Evolutionary conservation across 1,140 invertebrate species (phyloP).

Genomic region (Vanessa tameamea): DNA sequence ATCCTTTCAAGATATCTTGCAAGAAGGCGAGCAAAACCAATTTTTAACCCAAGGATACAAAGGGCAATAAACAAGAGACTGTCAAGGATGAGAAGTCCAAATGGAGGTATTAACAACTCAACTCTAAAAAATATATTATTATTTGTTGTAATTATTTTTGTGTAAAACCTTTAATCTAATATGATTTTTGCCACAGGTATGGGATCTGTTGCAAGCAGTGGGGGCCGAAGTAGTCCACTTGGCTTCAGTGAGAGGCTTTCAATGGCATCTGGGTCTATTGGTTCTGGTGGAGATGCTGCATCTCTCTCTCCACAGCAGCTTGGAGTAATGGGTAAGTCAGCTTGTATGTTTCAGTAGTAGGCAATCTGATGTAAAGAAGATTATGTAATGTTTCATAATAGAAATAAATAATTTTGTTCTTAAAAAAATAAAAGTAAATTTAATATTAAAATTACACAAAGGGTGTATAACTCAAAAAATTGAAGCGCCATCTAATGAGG

Average conservation of each 20-base stretch:
- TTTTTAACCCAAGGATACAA: slow-evolving; percentile 77
- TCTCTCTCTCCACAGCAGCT: slow-evolving; percentile 85
- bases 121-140: not conserved
- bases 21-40: slow-evolving; percentile 80
- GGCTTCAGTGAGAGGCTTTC: slow-evolving; percentile 83
- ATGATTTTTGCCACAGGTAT: slow-evolving; percentile 63
- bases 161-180: too few relatives aligned
- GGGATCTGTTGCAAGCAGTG: slow-evolving; percentile 82
- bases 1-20: slow-evolving; percentile 83
- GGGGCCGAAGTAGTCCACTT: slow-evolving; percentile 79
- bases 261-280: slow-evolving; percentile 83
- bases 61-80: slow-evolving; percentile 80
- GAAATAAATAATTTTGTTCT: not conserved
- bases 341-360: slow-evolving; percentile 34
- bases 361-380: slow-evolving; percentile 48
- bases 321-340: slow-evolving; percentile 83
- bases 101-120: slow-evolving; percentile 78
- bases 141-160: too few relatives aligned
- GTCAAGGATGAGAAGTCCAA: slow-evolving; percentile 83
- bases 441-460: not conserved
- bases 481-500: slow-evolving; percentile 65
- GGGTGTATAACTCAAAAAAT: slow-evolving; percentile 38
- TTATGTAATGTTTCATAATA: slow-evolving; percentile 2
- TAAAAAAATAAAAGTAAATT: not conserved
- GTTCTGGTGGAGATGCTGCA: slow-evolving; percentile 74